These are phyloP conservation scores for Maccullochella peelii DNA, from an alignment of 2,113 vertebrate genomes.

Conservation along the genomic window DNA sequence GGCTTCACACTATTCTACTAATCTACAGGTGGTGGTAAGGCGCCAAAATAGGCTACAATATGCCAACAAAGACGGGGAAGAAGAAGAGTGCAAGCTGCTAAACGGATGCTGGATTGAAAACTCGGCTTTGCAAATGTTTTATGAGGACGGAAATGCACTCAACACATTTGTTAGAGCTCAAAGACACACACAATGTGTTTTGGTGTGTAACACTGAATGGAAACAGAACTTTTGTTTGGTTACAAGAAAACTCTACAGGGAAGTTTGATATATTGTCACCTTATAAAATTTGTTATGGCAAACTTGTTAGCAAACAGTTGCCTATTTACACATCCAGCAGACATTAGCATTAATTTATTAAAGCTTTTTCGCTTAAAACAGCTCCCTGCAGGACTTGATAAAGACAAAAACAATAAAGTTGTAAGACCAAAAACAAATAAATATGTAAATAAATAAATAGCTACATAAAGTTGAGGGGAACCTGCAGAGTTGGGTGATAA, in stretches of 20 bases:
- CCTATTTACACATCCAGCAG: neutral
- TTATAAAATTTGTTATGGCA: neutral
- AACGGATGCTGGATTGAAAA: neutral
- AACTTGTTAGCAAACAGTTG: neutral
- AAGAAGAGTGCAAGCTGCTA: neutral
- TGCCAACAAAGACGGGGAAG: neutral
- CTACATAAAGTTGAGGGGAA: neutral
- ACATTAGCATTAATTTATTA: neutral
- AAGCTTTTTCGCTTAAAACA: neutral
- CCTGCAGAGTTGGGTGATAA: neutral
- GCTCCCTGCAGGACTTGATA: too few species aligned
- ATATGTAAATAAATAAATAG: too few species aligned
- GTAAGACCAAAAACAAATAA: too few species aligned
- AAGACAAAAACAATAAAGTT: too few species aligned
- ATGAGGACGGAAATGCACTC: neutral
- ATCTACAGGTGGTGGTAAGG: neutral
- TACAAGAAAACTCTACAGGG: neutral
- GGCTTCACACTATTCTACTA: neutral
- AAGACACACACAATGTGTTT: too few species aligned
- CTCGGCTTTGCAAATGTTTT: neutral
- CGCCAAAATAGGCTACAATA: neutral
- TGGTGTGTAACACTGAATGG: neutral
- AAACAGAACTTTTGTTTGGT: neutral
- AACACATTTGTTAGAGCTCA: too few species aligned
- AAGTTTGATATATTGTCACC: neutral